Evolutionary conservation across 2,113 vertebrate genomes (phyloP), one percentile per base, ranked within the genome.

Genomic region (Spizaetus ornatus): DNA sequence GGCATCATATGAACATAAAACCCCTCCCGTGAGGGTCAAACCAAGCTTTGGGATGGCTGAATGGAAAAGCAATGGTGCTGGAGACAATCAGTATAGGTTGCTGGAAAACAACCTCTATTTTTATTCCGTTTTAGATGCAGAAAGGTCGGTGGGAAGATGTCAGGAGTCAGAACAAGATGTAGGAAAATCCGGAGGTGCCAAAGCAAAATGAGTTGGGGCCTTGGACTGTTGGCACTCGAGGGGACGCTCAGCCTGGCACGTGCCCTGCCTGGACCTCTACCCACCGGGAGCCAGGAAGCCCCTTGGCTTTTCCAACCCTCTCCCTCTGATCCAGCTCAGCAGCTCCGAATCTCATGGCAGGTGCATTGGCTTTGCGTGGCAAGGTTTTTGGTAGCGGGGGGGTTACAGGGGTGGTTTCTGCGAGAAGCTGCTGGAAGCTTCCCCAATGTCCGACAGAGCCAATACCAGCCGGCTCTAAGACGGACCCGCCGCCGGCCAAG

Each of bases 131-230:
- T 40, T 22, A 88, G 56, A 59, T 16, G 38, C 32, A 88, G 56
- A 90, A 88, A 31, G 15, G 29, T 32, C 79, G 42, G 9, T 3
- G 29, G 8, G 7, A 9, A 79, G 47, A 90, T 56, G 31, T 18
- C 0, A 0, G 32, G 29, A 47, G 32, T 63, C 43, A n/a, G 27
- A 90, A 92, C 1, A 63, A 38, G 65, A 88, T 4, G 21, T 1
- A 82, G 11, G 38, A 92, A 91, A 84, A 65, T 48, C 31, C 2
- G 1, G 36, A 53, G 55, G 15, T 67, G 25, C 21, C 25, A 90
- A 70, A 88, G 15, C 16, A 82, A 55, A 74, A 67, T 2, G 2
- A 71, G 10, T 0, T 40, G 15, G 27, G 38, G 61, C 19, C 20
- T 79, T 58, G 18, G 55, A 66, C 36, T 79, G 61, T 0, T n/a